Conservation (phyloP, 2,888 invertebrate species). For the Omphaloscelis lunosa region DNA sequence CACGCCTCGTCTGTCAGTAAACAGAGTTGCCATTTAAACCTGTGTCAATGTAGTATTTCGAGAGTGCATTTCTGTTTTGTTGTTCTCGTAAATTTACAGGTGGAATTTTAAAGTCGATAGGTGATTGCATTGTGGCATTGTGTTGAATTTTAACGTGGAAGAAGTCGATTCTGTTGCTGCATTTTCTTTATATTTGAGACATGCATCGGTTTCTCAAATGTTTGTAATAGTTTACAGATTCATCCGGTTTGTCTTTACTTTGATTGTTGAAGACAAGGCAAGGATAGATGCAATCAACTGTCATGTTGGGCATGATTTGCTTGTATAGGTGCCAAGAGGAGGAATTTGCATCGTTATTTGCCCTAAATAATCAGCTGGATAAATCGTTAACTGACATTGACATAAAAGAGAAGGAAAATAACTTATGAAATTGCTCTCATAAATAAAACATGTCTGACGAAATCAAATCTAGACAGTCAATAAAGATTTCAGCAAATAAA, state of each 20-base stretch:
- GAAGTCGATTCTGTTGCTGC: slow-evolving; percentile 19
- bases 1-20: slow-evolving; percentile 55
- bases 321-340: slow-evolving; percentile 42
- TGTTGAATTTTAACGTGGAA: slow-evolving; percentile 42
- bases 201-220: slow-evolving; percentile 28
- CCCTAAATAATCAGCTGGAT: slow-evolving; percentile 21
- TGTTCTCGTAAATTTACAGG: slow-evolving; percentile 46
- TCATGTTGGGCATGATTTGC: slow-evolving; percentile 34
- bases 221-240: slow-evolving; percentile 35
- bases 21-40: slow-evolving; percentile 61
- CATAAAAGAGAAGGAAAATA: not conserved
- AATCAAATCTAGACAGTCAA: slow-evolving; percentile 21
- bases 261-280: slow-evolving; percentile 39
- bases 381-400: slow-evolving; percentile 16
- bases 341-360: slow-evolving; percentile 23
- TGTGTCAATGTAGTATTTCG: slow-evolving; percentile 59
- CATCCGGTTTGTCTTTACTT: slow-evolving; percentile 36
- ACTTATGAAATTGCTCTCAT: slow-evolving; percentile 12
- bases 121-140: slow-evolving; percentile 51
- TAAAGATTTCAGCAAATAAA: slow-evolving; percentile 42
- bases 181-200: slow-evolving; percentile 25
- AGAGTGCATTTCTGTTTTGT: slow-evolving; percentile 57
- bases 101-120: slow-evolving; percentile 58
- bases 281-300: slow-evolving; percentile 48
- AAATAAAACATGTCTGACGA: slow-evolving; percentile 26